Conservation (phyloP, 2,113 vertebrate genomes). For the Glaucomys volans region DNA sequence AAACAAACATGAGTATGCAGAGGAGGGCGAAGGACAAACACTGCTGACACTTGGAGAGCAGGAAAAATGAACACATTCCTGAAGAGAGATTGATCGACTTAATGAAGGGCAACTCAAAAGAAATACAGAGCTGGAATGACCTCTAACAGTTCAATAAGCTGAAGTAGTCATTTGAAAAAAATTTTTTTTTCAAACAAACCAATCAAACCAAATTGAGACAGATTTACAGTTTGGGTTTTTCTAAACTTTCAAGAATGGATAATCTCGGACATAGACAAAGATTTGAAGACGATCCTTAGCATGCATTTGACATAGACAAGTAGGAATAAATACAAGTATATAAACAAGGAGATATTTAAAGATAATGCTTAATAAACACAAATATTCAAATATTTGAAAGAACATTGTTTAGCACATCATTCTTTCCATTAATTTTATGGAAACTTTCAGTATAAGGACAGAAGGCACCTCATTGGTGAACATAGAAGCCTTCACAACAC, state of each 20-base stretch:
- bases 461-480: not conserved
- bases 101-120: not conserved
- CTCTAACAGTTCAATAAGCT: not conserved
- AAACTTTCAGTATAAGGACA: not conserved
- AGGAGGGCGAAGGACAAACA: not conserved
- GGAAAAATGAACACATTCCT: not conserved
- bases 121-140: not conserved
- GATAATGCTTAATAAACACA: not conserved
- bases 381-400: not conserved
- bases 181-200: not conserved
- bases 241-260: not conserved
- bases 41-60: not conserved
- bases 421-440: not conserved
- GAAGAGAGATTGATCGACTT: not conserved
- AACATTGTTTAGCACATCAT: not conserved
- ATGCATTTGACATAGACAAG: not conserved
- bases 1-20: not conserved
- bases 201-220: not conserved
- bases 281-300: not conserved
- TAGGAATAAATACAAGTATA: not conserved
- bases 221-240: conserved; percentile 1
- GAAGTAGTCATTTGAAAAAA: not conserved
- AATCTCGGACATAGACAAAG: not conserved
- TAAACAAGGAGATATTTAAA: not conserved
- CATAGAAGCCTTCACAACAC: not conserved